phyloP scores from a whole-genome alignment of 2,888 invertebrate genomes.

The Drosophila histrio region DNA sequence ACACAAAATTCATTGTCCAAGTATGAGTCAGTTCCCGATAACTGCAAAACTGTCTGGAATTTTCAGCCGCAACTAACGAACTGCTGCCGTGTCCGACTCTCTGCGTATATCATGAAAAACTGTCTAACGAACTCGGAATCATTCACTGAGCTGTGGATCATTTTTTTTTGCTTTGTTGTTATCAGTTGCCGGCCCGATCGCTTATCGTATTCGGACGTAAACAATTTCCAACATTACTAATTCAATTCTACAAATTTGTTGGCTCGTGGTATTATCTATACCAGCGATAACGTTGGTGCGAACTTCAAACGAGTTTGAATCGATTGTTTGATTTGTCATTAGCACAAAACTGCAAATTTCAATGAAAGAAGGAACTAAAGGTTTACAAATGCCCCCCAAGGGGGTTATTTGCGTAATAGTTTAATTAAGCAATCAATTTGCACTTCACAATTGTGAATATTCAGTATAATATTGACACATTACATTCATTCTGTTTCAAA shows the following conservation, averaged over 20 bases:
- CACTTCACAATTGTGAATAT: neutral
- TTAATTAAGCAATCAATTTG: constrained; percentile 8
- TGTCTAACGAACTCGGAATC: constrained; percentile 21
- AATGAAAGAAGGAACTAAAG: neutral
- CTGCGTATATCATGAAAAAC: constrained; percentile 39
- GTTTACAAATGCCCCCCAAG: neutral
- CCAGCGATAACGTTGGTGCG: constrained; percentile 34
- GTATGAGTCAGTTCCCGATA: constrained; percentile 50
- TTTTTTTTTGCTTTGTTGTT: constrained; percentile 39
- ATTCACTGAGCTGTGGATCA: constrained; percentile 15
- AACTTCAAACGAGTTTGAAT: constrained; percentile 26
- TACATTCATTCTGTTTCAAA: neutral
- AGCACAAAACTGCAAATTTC: constrained; percentile 37
- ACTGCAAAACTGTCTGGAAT: neutral
- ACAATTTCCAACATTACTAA: constrained; percentile 30
- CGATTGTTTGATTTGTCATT: constrained; percentile 54
- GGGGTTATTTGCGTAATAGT: neutral
- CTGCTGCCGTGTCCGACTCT: constrained; percentile 36
- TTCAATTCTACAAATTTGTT: constrained; percentile 38
- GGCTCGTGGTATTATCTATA: constrained; percentile 20
- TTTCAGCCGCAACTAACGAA: neutral
- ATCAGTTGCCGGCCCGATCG: constrained; percentile 20
- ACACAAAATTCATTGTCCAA: constrained; percentile 35
- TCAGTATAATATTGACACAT: neutral
- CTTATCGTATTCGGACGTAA: constrained; percentile 45